A percentile compares a stretch with the other conserved stretches of the same genome.
phyloP scores from a whole-genome alignment of 2,797 vertebrate genomes.

The Poeciliopsis presidionis region DNA sequence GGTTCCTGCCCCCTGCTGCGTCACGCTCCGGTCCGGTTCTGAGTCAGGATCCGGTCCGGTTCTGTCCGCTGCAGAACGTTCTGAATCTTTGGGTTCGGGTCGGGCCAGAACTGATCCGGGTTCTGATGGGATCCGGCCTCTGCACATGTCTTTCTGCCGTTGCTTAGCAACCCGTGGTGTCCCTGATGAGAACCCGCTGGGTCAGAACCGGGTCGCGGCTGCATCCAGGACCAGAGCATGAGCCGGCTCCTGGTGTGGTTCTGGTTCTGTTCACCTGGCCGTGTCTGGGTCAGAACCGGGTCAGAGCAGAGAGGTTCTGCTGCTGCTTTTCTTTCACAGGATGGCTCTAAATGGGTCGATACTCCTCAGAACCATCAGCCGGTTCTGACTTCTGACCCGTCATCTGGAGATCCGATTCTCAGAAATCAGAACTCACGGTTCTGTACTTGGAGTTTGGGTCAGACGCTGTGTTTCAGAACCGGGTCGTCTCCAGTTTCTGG shows the following conservation, averaged over 20 bases:
- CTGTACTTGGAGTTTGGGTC: neutral
- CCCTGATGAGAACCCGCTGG: constrained; percentile 19
- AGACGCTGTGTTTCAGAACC: neutral
- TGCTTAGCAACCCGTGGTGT: constrained; percentile 81
- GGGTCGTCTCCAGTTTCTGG: neutral
- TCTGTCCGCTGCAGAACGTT: too few species aligned
- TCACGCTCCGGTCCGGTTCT: constrained; percentile 4
- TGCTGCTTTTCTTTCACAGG: too few species aligned
- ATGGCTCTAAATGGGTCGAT: neutral
- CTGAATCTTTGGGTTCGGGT: neutral
- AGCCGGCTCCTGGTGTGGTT: neutral
- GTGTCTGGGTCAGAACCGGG: neutral
- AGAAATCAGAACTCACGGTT: neutral
- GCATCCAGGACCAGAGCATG: neutral
- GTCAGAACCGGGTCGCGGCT: too few species aligned
- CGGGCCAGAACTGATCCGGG: too few species aligned
- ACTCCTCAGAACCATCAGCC: neutral
- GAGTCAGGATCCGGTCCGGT: neutral
- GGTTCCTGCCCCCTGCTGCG: constrained; percentile 59
- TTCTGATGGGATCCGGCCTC: constrained; percentile 34
- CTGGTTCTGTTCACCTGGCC: neutral
- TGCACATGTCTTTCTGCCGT: constrained; percentile 72
- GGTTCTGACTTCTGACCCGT: neutral
- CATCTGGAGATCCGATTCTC: neutral
- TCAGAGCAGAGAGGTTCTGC: neutral